Percentiles rank a stretch among this genome's conserved stretches.
phyloP scores from a whole-genome alignment of 2,888 invertebrate genomes.

The Hedya salicella region DNA sequence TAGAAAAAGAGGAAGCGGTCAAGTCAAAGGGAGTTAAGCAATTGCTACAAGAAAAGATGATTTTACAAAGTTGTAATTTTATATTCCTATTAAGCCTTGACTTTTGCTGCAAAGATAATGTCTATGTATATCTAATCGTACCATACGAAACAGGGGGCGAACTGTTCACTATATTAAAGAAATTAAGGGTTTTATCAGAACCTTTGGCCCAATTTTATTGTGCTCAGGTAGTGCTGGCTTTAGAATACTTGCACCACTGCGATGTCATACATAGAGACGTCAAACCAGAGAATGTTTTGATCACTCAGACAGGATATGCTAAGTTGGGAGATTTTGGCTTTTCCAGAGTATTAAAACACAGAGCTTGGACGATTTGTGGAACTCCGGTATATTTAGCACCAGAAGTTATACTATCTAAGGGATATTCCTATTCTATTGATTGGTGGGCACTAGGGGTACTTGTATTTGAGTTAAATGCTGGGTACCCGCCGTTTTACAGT shows the following conservation, averaged over 20 bases:
- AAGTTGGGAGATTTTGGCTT: conserved; percentile 97
- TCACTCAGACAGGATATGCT: conserved; percentile 89
- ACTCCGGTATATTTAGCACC: conserved; percentile 98
- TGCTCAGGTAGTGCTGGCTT: conserved; percentile 93
- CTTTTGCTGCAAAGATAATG: conserved; percentile 92
- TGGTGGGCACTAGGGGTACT: conserved; percentile 98
- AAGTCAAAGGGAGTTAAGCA: conserved; percentile 93
- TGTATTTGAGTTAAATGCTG: conserved; percentile 94
- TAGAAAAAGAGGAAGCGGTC: conserved; percentile 92
- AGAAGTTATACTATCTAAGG: conserved; percentile 94
- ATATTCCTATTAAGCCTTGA: conserved; percentile 93
- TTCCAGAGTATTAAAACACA: conserved; percentile 89
- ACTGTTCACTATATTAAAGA: conserved; percentile 89
- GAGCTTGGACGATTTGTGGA: conserved; percentile 97
- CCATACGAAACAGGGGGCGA: conserved; percentile 94
- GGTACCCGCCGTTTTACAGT: conserved; percentile 96
- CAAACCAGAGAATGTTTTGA: conserved; percentile 95
- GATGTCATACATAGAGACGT: conserved; percentile 94
- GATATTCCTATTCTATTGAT: conserved; percentile 95
- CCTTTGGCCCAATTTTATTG: conserved; percentile 93
- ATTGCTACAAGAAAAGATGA: conserved; percentile 92
- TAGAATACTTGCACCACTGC: conserved; percentile 95
- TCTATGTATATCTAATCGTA: conserved; percentile 91
- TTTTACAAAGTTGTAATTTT: conserved; percentile 92
- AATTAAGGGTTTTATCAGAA: conserved; percentile 87